These are phyloP conservation scores for Xestia c-nigrum DNA, from an alignment of 2,888 invertebrate species.

Conservation along the genomic window DNA sequence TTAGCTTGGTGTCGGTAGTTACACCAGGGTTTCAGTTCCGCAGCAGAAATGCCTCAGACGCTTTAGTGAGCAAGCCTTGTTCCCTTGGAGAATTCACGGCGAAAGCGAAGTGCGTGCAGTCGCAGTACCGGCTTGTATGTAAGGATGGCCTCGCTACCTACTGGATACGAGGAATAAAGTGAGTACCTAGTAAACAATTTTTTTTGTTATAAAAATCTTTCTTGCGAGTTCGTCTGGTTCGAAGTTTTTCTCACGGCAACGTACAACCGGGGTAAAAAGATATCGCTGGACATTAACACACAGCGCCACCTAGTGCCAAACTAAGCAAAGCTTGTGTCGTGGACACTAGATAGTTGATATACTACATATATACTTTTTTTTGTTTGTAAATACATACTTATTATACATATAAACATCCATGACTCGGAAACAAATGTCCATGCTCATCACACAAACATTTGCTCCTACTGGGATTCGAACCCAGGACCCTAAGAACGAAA, in stretches of 20 bases:
- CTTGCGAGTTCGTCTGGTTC: neutral
- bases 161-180: constrained; percentile 80
- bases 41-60: constrained; percentile 71
- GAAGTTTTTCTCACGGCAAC: neutral
- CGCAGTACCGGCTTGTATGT: constrained; percentile 73
- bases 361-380: no score
- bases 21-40: constrained; percentile 74
- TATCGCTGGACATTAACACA: no score
- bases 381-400: no score
- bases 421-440: no score
- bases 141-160: constrained; percentile 75
- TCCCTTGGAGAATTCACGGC: constrained; percentile 73
- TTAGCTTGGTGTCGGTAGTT: constrained; percentile 70
- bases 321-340: no score
- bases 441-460: no score
- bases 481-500: no score
- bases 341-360: no score
- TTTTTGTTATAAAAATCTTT: neutral
- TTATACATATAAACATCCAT: no score
- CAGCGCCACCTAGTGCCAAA: no score
- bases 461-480: no score
- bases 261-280: neutral
- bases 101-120: constrained; percentile 73
- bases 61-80: constrained; percentile 69
- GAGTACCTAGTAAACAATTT: constrained; percentile 40